phyloP scores from a whole-genome alignment of 2,888 invertebrate species.

The Nomada hirtipes region DNA sequence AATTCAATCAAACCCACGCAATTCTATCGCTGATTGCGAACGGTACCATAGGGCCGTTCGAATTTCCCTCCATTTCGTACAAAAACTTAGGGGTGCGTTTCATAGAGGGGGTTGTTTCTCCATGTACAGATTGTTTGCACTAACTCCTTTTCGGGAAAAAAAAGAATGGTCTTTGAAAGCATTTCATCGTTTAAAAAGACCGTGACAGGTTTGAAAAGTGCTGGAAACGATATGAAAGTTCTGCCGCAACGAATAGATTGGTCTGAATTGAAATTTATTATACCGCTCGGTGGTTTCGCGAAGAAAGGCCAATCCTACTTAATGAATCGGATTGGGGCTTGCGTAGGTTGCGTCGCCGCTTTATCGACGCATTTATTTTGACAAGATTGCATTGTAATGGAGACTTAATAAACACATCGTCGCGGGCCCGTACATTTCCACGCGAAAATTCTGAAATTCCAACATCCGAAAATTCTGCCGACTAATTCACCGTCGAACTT shows the following conservation, averaged over 20 bases:
- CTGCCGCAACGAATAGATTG: not conserved
- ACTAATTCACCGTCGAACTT: not conserved
- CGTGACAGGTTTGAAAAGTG: not conserved
- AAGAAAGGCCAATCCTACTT: constrained; percentile 59
- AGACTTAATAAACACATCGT: constrained; percentile 40
- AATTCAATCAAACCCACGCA: not conserved
- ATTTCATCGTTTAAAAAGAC: too few species aligned
- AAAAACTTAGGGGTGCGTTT: not conserved
- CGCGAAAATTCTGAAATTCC: not conserved
- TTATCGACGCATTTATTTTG: constrained; percentile 55
- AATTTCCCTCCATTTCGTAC: constrained; percentile 15
- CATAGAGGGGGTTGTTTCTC: not conserved
- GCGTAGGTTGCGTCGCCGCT: constrained; percentile 53
- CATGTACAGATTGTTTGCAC: not conserved
- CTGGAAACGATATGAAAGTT: not conserved
- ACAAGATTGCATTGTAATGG: constrained; percentile 46
- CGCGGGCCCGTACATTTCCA: not conserved
- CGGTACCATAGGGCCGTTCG: not conserved
- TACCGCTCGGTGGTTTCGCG: constrained; percentile 40
- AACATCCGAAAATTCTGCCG: not conserved
- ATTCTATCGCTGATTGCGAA: not conserved
- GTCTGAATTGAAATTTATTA: constrained; percentile 30
- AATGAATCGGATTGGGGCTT: constrained; percentile 55
- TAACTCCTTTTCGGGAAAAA: too few species aligned
- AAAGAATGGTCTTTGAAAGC: not conserved